Percentiles rank a stretch among this genome's conserved stretches.
Conservation (phyloP, 23 tunicate species). For the Ascidia mentula region DNA sequence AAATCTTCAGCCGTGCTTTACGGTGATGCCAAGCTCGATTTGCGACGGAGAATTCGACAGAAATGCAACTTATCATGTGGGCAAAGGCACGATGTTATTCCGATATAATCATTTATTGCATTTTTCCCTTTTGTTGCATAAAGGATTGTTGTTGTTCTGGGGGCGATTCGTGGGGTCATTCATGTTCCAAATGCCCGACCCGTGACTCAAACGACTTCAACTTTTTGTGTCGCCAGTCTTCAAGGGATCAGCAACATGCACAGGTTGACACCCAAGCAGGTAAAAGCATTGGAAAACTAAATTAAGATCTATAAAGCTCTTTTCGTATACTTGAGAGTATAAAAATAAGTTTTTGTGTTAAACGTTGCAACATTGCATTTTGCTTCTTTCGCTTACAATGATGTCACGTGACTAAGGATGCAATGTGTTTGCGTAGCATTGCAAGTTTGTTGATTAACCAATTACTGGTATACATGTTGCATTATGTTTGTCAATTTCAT, state of each 20-base stretch:
- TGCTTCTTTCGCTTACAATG: too few species aligned
- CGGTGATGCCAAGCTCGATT: background rate
- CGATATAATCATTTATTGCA: background rate
- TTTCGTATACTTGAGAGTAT: too few species aligned
- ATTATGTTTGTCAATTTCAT: too few species aligned
- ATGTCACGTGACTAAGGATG: too few species aligned
- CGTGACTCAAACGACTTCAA: conserved; percentile 20
- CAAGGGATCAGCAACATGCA: background rate
- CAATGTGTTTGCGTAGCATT: too few species aligned
- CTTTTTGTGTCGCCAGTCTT: background rate
- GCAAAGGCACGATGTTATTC: background rate
- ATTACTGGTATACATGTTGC: too few species aligned
- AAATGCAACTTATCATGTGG: background rate
- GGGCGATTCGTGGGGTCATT: conserved; percentile 34
- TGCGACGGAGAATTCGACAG: background rate
- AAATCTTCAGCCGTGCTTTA: background rate
- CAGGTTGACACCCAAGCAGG: background rate
- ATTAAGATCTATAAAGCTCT: too few species aligned
- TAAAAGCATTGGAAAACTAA: too few species aligned
- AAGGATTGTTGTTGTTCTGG: conserved; percentile 34
- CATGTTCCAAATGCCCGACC: conserved; percentile 32
- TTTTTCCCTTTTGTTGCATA: background rate
- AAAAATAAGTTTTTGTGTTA: too few species aligned
- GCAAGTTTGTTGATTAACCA: too few species aligned
- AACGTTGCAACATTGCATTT: too few species aligned